Evolutionary conservation across 2,113 vertebrate species (phyloP).

Genomic region (Pyrgilauda ruficollis): DNA sequence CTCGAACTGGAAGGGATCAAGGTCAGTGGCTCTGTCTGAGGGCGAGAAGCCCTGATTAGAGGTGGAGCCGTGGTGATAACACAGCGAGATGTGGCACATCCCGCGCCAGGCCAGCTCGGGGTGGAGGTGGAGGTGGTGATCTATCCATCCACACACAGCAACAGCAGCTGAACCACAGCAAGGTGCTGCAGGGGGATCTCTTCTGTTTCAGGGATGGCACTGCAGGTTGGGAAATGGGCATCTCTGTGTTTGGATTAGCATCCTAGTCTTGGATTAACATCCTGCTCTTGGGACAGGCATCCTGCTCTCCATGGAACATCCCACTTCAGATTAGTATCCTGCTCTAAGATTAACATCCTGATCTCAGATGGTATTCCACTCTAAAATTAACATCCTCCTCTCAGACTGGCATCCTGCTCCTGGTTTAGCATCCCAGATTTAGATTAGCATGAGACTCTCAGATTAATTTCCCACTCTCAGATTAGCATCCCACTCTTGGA

Average conservation of each 20-base stretch:
- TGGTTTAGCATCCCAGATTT: not conserved
- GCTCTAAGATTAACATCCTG: not conserved
- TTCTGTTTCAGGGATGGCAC: rapidly evolving
- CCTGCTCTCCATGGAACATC: not conserved
- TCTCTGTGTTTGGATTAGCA: not conserved
- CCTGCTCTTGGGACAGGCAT: not conserved
- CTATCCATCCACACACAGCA: not conserved
- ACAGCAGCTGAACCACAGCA: rapidly evolving
- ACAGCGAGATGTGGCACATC: rapidly evolving
- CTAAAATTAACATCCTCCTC: not conserved
- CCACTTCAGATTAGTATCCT: too few relatives aligned
- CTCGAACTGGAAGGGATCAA: not conserved
- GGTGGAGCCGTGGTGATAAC: not conserved
- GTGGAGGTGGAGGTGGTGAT: not conserved
- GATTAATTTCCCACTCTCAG: not conserved
- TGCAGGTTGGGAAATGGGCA: rapidly evolving
- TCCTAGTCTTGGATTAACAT: too few relatives aligned
- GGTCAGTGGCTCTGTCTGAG: not conserved
- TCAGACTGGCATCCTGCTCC: not conserved
- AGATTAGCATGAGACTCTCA: too few relatives aligned
- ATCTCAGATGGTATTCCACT: not conserved
- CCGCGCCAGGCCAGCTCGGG: rapidly evolving
- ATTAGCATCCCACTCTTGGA: not conserved
- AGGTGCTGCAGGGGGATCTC: not conserved
- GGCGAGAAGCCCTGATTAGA: not conserved